phyloP scores from a whole-genome alignment of 2,113 vertebrate genomes.

The Neogale vison region DNA sequence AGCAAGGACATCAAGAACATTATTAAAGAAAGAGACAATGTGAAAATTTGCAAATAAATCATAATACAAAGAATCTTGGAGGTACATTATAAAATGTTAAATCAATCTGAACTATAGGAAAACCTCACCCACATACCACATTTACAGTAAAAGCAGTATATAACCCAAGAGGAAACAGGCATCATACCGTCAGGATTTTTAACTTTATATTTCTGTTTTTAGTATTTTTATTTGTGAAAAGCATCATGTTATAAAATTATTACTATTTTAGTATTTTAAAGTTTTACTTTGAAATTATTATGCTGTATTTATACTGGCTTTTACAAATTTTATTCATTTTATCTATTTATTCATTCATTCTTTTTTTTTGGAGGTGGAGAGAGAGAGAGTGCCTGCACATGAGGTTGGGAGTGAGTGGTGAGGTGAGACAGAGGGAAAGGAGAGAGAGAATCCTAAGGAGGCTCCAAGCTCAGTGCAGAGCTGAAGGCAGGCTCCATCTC shows the following conservation, averaged over 20 bases:
- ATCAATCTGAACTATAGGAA: neutral
- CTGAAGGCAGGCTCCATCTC: neutral
- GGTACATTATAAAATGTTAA: neutral
- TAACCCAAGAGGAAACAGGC: neutral
- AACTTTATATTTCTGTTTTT: neutral
- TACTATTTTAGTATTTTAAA: neutral
- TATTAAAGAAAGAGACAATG: neutral
- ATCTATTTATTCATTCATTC: too few relatives aligned
- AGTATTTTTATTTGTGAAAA: neutral
- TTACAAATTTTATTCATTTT: neutral
- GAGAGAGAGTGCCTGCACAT: neutral
- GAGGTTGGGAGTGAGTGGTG: neutral
- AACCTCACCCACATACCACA: neutral
- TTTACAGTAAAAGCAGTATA: neutral
- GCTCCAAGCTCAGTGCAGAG: neutral
- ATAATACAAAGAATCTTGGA: neutral
- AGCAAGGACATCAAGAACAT: neutral
- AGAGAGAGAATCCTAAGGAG: neutral
- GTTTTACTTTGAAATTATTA: neutral
- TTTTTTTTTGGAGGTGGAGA: neutral
- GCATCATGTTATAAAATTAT: neutral
- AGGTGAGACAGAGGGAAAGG: neutral
- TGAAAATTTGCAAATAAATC: neutral
- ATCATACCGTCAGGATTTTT: neutral
- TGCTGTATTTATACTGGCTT: neutral